Evolutionary conservation across 2,113 vertebrate genomes (phyloP), one percentile per base, ranked within the genome.

Genomic region (Greenwoodochromis staneri): DNA sequence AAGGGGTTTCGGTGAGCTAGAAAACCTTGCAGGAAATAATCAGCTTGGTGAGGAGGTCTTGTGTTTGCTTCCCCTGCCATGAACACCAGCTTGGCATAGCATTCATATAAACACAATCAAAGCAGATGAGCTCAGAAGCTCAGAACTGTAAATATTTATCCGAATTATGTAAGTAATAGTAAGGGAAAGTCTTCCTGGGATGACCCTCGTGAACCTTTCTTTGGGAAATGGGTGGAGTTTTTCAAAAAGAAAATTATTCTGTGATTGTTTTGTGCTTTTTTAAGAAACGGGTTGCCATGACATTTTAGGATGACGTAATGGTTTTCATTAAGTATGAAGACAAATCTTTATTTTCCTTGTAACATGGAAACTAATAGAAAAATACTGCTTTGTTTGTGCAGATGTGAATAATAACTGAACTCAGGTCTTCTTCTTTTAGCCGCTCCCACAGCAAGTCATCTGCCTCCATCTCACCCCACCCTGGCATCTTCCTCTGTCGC

Each of bases 121-220:
- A 85, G 51, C 45, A 66, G 82, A 76, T 84, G 87, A 63, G 82
- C 11, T 17, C 86, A 89, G 80, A 87, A 89, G 86, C 66, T 87
- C 53, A 86, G 89, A 90, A 87, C 89, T 92, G 81, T 89, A 94
- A 94, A 93, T 94, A 71, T 93, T 93, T 89, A 91, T 82, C 27
- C 16, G 3, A 59, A 88, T 91, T 86, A 86, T 90, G 81, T 86
- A 57, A 88, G 80, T 80, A n/a, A 87, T 57, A 90, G 21, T 84
- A 10, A 83, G 40, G 85, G 83, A 88, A 82, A 69, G 84, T 92
- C 90, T 83, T 71, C 83, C 59, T 69, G 84, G 87, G 85, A 85
- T 27, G 3, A 53, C 82, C 34, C 27, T 51, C 49, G 49, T 17
- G 84, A 87, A 85, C 36, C 16, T 66, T 40, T 88, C 55, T 85